Percentiles rank a stretch among this genome's conserved stretches.
These are phyloP conservation scores for Halictus ligatus DNA, from an alignment of 2,888 invertebrate genomes.

Conservation along the genomic window DNA sequence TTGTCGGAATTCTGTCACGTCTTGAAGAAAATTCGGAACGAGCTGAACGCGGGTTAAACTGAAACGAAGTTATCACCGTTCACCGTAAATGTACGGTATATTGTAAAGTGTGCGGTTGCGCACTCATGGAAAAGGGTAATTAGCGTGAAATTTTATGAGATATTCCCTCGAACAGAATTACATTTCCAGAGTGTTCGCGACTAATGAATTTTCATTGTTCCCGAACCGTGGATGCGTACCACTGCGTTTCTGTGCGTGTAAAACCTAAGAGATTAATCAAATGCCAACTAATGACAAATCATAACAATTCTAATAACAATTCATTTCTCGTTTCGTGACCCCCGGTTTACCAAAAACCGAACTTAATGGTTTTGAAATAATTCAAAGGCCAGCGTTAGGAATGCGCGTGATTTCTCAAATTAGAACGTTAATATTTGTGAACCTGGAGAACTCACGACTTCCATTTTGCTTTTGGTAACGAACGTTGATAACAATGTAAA, in stretches of 20 bases:
- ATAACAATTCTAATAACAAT: background rate
- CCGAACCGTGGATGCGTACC: background rate
- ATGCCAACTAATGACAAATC: background rate
- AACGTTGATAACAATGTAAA: background rate
- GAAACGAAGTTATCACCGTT: constrained; percentile 1
- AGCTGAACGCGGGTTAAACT: constrained; percentile 20
- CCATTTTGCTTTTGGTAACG: no score
- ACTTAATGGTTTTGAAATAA: background rate
- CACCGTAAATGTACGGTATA: background rate
- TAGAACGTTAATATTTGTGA: no score
- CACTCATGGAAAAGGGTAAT: constrained; percentile 30
- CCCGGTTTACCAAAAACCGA: background rate
- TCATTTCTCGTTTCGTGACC: background rate
- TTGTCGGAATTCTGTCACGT: constrained; percentile 29
- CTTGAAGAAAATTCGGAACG: constrained; percentile 4
- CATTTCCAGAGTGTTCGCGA: background rate
- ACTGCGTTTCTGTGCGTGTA: background rate
- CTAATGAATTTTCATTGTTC: constrained; percentile 11
- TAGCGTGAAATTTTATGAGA: constrained; percentile 16
- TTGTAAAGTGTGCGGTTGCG: background rate
- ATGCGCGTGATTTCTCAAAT: no score
- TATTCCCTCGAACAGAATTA: background rate
- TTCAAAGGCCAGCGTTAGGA: background rate
- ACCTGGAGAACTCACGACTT: no score
- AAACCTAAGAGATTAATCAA: background rate